These are phyloP conservation scores for Canis aureus DNA, from an alignment of 2,113 vertebrate genomes.

Conservation along the genomic window DNA sequence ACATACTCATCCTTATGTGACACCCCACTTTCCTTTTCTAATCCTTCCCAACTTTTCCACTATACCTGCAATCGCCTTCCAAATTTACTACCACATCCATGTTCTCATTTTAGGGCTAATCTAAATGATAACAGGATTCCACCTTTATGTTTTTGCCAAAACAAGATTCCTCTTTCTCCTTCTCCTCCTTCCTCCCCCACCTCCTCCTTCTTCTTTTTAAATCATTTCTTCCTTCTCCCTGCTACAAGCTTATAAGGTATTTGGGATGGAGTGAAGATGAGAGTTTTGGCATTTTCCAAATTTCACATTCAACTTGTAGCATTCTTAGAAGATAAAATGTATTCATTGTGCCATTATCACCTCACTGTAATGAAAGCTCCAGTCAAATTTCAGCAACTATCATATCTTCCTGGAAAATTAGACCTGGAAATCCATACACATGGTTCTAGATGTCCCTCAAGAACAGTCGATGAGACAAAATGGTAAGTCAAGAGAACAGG, in stretches of 20 bases:
- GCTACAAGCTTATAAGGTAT: neutral
- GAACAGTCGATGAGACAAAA: neutral
- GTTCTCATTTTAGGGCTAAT: neutral
- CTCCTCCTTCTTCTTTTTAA: neutral
- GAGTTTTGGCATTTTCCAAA: slow-evolving; percentile 2
- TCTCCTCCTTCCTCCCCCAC: neutral
- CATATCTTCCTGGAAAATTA: neutral
- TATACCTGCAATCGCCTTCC: neutral
- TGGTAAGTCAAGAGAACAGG: neutral
- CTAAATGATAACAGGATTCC: neutral
- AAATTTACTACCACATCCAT: neutral
- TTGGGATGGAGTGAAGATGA: neutral
- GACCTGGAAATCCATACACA: neutral
- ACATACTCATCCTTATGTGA: neutral
- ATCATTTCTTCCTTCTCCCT: neutral
- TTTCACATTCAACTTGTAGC: neutral
- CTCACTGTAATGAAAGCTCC: neutral
- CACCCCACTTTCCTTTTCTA: neutral
- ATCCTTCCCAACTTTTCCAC: neutral
- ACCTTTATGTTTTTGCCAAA: neutral
- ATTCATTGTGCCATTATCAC: neutral
- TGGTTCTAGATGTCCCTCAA: neutral
- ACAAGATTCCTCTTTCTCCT: neutral
- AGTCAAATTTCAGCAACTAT: neutral
- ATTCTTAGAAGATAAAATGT: neutral